These are phyloP conservation scores for Corticium candelabrum DNA, from an alignment of 37 sponge, comb jelly and placozoan genomes.

Conservation along the genomic window DNA sequence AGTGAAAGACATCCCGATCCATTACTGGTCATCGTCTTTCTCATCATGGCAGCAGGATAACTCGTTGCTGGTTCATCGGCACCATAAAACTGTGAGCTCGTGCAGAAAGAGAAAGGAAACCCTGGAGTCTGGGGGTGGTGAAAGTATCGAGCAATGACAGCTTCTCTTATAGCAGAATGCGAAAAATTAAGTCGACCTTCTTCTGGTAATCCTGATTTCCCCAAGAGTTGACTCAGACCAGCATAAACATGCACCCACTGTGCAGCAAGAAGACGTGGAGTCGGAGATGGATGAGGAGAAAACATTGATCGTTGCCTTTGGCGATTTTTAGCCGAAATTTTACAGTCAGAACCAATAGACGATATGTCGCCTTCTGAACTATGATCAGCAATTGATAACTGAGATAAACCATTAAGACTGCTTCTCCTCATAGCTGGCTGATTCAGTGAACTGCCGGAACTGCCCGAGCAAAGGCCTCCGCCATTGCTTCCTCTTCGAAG, in stretches of 20 bases:
- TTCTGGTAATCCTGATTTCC: neutral
- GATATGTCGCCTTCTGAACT: neutral
- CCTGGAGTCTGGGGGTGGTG: conserved; percentile 18
- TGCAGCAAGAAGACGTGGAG: neutral
- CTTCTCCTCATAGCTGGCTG: neutral
- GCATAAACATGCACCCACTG: neutral
- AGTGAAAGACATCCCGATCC: no score
- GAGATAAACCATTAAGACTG: neutral
- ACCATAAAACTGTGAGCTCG: conserved; percentile 27
- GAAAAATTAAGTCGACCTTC: neutral
- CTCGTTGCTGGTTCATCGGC: conserved; percentile 9
- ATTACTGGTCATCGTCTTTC: neutral
- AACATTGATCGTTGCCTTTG: neutral
- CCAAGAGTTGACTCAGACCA: neutral
- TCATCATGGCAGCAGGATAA: neutral
- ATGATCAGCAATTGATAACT: neutral
- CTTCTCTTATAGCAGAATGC: neutral
- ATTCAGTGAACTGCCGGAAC: neutral
- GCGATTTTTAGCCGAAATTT: neutral
- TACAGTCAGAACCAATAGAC: neutral
- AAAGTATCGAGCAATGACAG: conserved; percentile 19
- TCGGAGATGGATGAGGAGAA: neutral
- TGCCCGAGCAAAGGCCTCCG: neutral
- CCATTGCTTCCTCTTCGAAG: neutral
- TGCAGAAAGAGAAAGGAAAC: conserved; percentile 33